phyloP scores from a whole-genome alignment of 1,140 invertebrate species.

The Yoshiicerus persimilis region DNA sequence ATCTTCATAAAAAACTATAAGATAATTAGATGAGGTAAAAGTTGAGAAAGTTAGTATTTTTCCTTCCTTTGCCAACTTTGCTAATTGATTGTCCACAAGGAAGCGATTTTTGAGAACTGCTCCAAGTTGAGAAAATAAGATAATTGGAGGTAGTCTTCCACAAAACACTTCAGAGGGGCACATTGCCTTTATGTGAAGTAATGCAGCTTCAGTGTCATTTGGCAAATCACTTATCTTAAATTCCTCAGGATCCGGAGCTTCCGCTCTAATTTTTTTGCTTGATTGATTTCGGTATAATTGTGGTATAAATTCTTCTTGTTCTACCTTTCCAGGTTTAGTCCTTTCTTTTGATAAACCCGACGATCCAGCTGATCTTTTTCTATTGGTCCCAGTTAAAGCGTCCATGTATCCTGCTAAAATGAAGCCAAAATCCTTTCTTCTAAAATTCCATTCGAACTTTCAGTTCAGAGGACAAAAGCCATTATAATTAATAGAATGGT shows the following conservation, averaged over 20 bases:
- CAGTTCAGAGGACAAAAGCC: too few relatives aligned
- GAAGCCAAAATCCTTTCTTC: too few relatives aligned
- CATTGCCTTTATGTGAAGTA: not conserved
- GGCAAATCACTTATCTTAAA: slow-evolving; percentile 16
- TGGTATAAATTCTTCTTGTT: slow-evolving; percentile 5
- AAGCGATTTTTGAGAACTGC: slow-evolving; percentile 17
- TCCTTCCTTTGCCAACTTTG: not conserved
- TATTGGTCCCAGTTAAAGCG: not conserved
- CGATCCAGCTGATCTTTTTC: not conserved
- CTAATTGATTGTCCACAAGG: slow-evolving; percentile 24
- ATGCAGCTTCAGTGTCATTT: slow-evolving; percentile 29
- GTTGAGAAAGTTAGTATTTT: slow-evolving; percentile 31
- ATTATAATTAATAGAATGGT: too few relatives aligned
- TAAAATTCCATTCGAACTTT: too few relatives aligned
- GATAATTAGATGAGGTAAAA: slow-evolving; percentile 28
- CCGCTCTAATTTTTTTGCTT: not conserved
- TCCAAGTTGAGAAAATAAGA: slow-evolving; percentile 15
- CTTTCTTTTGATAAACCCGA: not conserved
- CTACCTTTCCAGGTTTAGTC: not conserved
- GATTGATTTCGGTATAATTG: not conserved
- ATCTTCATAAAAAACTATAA: slow-evolving; percentile 38
- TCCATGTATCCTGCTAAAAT: too few relatives aligned
- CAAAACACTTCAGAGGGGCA: not conserved
- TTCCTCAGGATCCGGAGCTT: not conserved
- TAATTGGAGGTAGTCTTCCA: slow-evolving; percentile 24